Evolutionary conservation across 30 jellyfish, hydroid and myxozoan genomes (phyloP).

Genomic region (Morbakka virulenta): DNA sequence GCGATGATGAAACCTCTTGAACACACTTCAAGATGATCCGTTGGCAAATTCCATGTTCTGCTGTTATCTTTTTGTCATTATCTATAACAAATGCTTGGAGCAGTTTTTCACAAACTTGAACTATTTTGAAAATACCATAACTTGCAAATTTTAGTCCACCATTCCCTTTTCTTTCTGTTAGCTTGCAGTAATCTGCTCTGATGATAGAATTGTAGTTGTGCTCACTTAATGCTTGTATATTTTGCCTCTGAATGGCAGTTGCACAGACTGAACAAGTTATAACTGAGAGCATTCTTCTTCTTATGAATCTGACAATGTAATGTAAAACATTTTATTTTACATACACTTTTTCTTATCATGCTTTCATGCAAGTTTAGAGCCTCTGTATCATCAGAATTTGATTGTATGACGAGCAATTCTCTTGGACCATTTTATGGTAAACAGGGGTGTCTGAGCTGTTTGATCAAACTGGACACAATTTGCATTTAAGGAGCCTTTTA

Average conservation of each 20-base stretch:
- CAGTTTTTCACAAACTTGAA: constrained; percentile 20
- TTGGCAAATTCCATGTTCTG: no score
- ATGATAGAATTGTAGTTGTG: background rate
- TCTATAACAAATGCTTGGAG: constrained; percentile 4
- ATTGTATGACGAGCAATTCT: no score
- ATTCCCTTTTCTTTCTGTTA: background rate
- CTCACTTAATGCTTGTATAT: background rate
- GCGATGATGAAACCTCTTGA: background rate
- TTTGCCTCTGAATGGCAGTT: background rate
- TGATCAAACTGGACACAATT: constrained; percentile 38
- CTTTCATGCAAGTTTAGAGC: background rate
- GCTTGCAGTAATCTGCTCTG: background rate
- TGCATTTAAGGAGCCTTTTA: constrained; percentile 27
- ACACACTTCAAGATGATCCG: no score
- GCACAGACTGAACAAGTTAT: background rate
- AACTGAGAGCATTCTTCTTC: constrained; percentile 1
- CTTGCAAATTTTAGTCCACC: constrained; percentile 29
- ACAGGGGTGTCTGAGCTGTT: constrained; percentile 25
- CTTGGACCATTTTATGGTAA: constrained; percentile 34
- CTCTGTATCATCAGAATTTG: no score
- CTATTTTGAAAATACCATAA: constrained; percentile 19
- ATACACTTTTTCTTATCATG: background rate
- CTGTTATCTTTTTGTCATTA: background rate
- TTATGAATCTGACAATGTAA: constrained; percentile 18
- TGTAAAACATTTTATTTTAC: constrained; percentile 17